Evolutionary conservation across 2,797 vertebrate genomes (phyloP), one percentile per base, ranked within the genome.

Genomic region (Myotis daubentonii): DNA sequence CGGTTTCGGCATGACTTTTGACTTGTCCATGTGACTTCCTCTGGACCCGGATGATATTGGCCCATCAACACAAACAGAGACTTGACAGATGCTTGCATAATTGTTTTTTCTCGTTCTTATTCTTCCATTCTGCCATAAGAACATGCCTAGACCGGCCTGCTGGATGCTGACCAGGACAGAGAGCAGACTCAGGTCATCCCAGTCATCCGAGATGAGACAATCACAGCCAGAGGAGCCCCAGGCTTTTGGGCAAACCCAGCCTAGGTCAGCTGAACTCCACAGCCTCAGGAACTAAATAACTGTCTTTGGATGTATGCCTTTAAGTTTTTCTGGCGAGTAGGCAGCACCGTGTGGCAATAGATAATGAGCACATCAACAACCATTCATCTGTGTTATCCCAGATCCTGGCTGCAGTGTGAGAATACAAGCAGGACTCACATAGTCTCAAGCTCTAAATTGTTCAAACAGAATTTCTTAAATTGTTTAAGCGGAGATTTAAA

Each of bases 401-500:
- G 62, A 51, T 2, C 62, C 3, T 76, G n/a, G 30, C 11, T 53
- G 3, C 11, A 23, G 7, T 41, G 11, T 47, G 36, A 70, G 41
- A 90, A 71, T 23, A 51, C 30, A 94, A 92, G 91, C 10, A 49
- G 75, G 88, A 72, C 60, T 33, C 5, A 66, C 15, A 68, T 25
- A 36, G 11, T 41, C n/a, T 87, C 12, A 70, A 44, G 81, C 16
- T 71, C 8, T 16, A 49, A 36, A 53, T 80, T 47, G 36, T 60
- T 75, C n/a, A 84, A 81, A 78, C 19, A 89, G 1, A 88, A 17
- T 23, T 62, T 74, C 36, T 75, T 82, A 78, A 86, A 51, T 75
- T 87, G 33, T 44, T 91, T 76, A 81, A 81, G 12, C 36, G 72
- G 25, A 89, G 28, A 84, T 68, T 87, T 87, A 70, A 91, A 68